These are phyloP conservation scores for Cantharis rustica DNA, from an alignment of 2,888 invertebrate species.

Conservation along the genomic window DNA sequence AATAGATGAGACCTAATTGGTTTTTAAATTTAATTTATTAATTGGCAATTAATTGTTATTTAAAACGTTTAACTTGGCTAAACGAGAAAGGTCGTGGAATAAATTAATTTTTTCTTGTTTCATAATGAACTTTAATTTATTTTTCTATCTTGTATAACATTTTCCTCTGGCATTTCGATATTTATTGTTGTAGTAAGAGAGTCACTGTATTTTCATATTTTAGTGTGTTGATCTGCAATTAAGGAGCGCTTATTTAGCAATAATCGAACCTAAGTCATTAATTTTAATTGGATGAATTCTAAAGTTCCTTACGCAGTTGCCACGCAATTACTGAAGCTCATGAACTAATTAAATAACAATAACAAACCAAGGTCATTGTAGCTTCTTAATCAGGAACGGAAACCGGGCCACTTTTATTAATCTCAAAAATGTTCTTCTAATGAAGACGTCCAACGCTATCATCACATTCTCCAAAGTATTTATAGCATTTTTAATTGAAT, in stretches of 20 bases:
- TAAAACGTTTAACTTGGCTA: constrained; percentile 5
- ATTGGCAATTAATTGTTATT: constrained; percentile 26
- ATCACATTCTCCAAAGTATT: not conserved
- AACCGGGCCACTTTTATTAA: constrained; percentile 28
- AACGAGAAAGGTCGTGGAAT: constrained; percentile 19
- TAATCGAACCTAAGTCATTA: constrained; percentile 48
- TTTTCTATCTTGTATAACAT: constrained; percentile 15
- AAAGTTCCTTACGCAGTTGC: constrained; percentile 43
- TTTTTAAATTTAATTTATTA: constrained; percentile 16
- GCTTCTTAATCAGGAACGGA: constrained; percentile 34
- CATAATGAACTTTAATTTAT: constrained; percentile 25
- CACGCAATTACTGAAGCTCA: constrained; percentile 45
- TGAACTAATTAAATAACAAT: constrained; percentile 45
- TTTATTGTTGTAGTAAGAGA: constrained; percentile 6
- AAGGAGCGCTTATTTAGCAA: constrained; percentile 43
- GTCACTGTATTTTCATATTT: constrained; percentile 22
- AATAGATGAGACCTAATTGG: not conserved
- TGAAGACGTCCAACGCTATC: constrained; percentile 2
- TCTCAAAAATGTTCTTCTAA: constrained; percentile 11
- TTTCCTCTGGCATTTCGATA: constrained; percentile 23
- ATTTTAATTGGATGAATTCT: constrained; percentile 47
- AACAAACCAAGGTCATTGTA: constrained; percentile 35
- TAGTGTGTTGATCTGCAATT: constrained; percentile 38
- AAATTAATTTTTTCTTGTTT: constrained; percentile 18
- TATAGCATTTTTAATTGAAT: not conserved